These are phyloP conservation scores for Pampus argenteus DNA, from an alignment of 2,797 vertebrate genomes.

Conservation along the genomic window DNA sequence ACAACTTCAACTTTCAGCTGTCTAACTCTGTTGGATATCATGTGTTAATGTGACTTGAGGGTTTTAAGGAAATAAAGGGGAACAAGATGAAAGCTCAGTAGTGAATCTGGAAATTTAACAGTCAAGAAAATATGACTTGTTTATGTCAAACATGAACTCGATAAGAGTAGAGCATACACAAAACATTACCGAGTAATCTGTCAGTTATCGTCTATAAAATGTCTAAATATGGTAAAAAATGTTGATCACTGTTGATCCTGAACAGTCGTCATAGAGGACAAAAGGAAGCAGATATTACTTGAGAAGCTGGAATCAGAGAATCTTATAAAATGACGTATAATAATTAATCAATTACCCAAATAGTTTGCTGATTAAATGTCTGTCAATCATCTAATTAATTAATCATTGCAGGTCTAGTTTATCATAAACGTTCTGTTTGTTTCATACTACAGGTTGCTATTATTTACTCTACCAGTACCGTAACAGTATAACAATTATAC, in stretches of 20 bases:
- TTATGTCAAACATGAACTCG: conserved; percentile 30
- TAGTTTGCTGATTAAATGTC: no score
- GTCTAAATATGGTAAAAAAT: no score
- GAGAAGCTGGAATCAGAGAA: no score
- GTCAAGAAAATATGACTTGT: conserved; percentile 14
- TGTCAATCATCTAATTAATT: no score
- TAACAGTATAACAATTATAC: no score
- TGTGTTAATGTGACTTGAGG: conserved; percentile 30
- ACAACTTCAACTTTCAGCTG: conserved; percentile 18
- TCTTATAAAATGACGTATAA: no score
- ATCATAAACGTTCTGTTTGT: background rate
- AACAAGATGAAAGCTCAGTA: conserved; percentile 19
- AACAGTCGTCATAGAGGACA: background rate
- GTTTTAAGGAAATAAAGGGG: conserved; percentile 17
- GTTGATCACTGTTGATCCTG: no score
- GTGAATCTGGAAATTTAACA: background rate
- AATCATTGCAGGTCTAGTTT: no score
- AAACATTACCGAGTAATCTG: background rate
- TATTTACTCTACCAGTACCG: no score
- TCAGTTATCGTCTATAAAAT: no score
- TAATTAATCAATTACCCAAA: no score
- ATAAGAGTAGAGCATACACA: background rate
- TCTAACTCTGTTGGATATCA: conserved; percentile 33
- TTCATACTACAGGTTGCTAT: background rate
- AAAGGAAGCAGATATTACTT: background rate